Conservation (phyloP, 2,888 invertebrate genomes). For the Drosophila subquinaria region DNA sequence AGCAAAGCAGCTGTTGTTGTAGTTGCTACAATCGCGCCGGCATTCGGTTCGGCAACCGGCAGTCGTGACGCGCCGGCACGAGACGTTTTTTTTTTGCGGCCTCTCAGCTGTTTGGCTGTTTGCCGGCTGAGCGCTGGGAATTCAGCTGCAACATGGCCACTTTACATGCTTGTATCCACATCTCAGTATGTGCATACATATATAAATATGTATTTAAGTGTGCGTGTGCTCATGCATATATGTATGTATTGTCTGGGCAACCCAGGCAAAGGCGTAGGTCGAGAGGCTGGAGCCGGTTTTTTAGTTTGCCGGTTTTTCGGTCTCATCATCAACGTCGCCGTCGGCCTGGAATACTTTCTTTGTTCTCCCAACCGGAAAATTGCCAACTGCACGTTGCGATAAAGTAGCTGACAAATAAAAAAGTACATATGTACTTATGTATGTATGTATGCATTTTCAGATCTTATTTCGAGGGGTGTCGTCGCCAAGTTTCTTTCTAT, state of each 20-base stretch:
- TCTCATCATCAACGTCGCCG: slow-evolving; percentile 14
- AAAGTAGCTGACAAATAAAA: slow-evolving; percentile 25
- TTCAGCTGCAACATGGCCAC: slow-evolving; percentile 73
- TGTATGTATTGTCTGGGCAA: slow-evolving; percentile 37
- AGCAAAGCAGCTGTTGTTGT: slow-evolving; percentile 72
- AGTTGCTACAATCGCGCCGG: slow-evolving; percentile 56
- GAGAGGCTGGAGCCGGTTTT: slow-evolving; percentile 70
- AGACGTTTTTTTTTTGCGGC: slow-evolving; percentile 39
- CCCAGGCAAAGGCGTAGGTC: slow-evolving; percentile 41
- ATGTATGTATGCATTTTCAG: not conserved
- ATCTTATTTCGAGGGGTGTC: slow-evolving; percentile 18
- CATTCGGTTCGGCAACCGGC: slow-evolving; percentile 33
- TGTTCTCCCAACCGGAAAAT: slow-evolving; percentile 68
- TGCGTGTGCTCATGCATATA: not conserved
- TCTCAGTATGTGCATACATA: slow-evolving; percentile 12
- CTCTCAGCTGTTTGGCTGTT: slow-evolving; percentile 72
- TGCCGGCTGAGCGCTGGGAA: slow-evolving; percentile 65
- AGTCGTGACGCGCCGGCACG: slow-evolving; percentile 31
- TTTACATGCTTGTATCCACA: slow-evolving; percentile 51
- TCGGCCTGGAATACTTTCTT: slow-evolving; percentile 70
- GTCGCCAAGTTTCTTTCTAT: slow-evolving; percentile 32
- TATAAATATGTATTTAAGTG: slow-evolving; percentile 12
- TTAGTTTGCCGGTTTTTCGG: slow-evolving; percentile 43
- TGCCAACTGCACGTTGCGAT: slow-evolving; percentile 42
- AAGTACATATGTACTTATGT: not conserved